These are phyloP conservation scores for Sylvilagus floridanus DNA, from an alignment of 2,797 vertebrate genomes.

Conservation along the genomic window DNA sequence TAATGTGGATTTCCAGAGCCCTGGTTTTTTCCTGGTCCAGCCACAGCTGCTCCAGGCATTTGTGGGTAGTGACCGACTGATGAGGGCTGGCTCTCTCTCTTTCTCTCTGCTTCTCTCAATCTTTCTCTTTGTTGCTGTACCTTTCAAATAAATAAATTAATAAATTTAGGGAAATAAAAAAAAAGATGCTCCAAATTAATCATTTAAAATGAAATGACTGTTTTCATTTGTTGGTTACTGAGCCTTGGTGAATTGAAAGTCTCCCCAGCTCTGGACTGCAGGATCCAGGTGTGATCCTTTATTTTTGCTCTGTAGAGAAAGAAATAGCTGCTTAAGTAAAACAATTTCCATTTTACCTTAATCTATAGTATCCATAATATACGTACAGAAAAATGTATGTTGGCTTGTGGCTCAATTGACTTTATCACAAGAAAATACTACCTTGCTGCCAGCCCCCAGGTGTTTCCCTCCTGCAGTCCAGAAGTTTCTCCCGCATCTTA, in stretches of 20 bases:
- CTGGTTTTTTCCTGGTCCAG: no score
- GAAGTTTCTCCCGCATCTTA: neutral
- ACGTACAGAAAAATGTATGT: neutral
- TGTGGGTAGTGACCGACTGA: no score
- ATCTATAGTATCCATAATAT: neutral
- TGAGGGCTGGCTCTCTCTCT: no score
- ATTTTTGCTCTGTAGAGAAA: constrained; percentile 33
- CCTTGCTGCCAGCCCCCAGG: neutral
- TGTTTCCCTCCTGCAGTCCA: neutral
- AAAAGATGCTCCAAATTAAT: neutral
- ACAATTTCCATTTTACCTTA: neutral
- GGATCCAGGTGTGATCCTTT: neutral
- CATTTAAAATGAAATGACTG: neutral
- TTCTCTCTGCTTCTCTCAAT: no score
- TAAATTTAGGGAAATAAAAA: no score
- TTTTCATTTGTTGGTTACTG: constrained; percentile 14
- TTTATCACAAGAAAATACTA: neutral
- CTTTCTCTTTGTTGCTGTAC: no score
- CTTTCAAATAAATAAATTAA: no score
- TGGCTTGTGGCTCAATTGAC: neutral
- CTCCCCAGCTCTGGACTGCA: neutral
- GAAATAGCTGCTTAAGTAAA: neutral
- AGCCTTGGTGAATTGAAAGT: neutral
- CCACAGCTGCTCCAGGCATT: no score
- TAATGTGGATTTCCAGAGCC: no score